Evolutionary conservation across 1,140 invertebrate genomes (phyloP), one percentile per base, ranked within the genome.

Genomic region (Halesus radiatus): DNA sequence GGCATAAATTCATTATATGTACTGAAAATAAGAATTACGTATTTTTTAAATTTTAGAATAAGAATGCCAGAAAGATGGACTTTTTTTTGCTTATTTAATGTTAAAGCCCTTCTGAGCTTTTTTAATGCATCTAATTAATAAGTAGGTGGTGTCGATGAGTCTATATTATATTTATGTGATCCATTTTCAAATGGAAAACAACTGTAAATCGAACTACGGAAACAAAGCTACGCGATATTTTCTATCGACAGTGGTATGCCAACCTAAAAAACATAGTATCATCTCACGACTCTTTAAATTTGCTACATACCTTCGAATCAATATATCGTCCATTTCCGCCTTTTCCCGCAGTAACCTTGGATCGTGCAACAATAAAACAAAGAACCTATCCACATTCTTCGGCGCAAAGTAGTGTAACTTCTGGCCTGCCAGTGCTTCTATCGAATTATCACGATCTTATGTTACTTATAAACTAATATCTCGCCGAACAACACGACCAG

Each of bases 301-400:
- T 45, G 22, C 7, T 45, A 23, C 37, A 8, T 18, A 23, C 18
- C 66, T 45, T 37, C 7, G 66, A 20, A 70, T 70, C 22, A 70
- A 70, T 70, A 70, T 70, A 70, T 70, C 32, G 66, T 52, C 66
- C 22, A 50, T 70, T 70, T 70, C 66, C 66, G 66, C 37, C 66
- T 45, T 52, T 45, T 32, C 62, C 37, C 20, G 60, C 18, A 5
- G 50, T 22, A 74, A 56, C 70, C 70, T 74, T 56, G 70, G 15
- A 54, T 53, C 70, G 70, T 74, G 70, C 13, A 54, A 56, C 66
- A 74, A 74, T 56, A 54, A 74, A 74, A 74, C 70, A 74, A 74
- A 74, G 70, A 74, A 37, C 70, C 70, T 37, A 53, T 26, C n/a
- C 50, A 56, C 70, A 74, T 74, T 74, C 70, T 37, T 74, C 70